These are phyloP conservation scores for Oscheius sp. DNA, from an alignment of 2,888 invertebrate genomes.

Conservation along the genomic window DNA sequence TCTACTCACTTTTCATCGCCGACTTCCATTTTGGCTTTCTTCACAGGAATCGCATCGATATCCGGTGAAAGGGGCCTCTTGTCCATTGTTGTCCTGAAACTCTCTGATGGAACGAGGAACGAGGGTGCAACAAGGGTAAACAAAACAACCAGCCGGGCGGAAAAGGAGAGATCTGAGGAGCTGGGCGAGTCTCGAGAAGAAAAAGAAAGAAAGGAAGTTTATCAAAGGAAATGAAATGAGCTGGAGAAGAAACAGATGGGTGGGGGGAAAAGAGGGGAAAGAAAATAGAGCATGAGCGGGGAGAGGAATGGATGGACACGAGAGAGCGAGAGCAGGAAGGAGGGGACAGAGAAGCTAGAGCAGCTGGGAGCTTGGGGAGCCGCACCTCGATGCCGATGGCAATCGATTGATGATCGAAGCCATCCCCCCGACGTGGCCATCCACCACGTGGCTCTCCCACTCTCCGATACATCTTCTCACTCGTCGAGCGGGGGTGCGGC, in stretches of 20 bases:
- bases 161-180: slow-evolving; percentile 7
- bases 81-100: slow-evolving; percentile 15
- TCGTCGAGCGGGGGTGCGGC: neutral
- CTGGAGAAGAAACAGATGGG: slow-evolving; percentile 12
- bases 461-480: neutral
- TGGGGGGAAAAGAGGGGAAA: slow-evolving; percentile 7
- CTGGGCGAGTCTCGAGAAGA: neutral
- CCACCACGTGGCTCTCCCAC: slow-evolving; percentile 13
- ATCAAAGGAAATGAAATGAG: slow-evolving; percentile 7
- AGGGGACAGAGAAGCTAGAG: slow-evolving; percentile 19
- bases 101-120: neutral
- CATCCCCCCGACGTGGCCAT: slow-evolving; percentile 10
- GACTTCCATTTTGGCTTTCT: slow-evolving; percentile 22
- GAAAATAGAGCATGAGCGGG: slow-evolving; percentile 2
- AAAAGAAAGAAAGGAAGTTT: neutral
- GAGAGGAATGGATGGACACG: neutral
- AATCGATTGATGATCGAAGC: no score
- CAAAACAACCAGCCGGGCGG: slow-evolving; percentile 16
- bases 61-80: slow-evolving; percentile 20
- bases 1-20: slow-evolving; percentile 3
- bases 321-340: slow-evolving; percentile 12
- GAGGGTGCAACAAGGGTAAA: slow-evolving; percentile 11
- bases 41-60: slow-evolving; percentile 12
- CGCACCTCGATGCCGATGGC: no score
- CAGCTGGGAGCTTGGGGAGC: slow-evolving; percentile 23